phyloP scores from a whole-genome alignment of 2,888 invertebrate genomes.

The Chrysomela aeneicollis region DNA sequence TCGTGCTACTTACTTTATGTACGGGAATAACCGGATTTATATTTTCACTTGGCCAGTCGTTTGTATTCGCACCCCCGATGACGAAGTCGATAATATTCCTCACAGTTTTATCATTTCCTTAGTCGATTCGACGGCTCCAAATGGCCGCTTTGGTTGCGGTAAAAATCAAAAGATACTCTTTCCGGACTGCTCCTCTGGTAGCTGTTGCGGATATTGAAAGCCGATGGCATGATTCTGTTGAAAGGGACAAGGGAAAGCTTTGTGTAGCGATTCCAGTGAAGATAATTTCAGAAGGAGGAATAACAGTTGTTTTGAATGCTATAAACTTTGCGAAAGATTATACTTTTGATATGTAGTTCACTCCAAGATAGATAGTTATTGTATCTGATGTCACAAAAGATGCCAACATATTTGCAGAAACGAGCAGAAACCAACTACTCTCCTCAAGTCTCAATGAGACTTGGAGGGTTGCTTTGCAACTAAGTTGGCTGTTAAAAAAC shows the following conservation, averaged over 20 bases:
- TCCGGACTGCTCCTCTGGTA: neutral
- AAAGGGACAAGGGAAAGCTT: neutral
- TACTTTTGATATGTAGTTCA: too few relatives aligned
- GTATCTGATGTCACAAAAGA: too few relatives aligned
- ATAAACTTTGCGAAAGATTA: too few relatives aligned
- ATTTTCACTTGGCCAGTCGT: constrained; percentile 7
- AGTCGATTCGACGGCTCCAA: neutral
- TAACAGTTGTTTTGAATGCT: too few relatives aligned
- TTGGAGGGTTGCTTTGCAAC: too few relatives aligned
- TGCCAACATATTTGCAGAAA: too few relatives aligned
- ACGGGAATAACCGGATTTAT: constrained; percentile 14
- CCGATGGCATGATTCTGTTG: neutral
- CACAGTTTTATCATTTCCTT: neutral
- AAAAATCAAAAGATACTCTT: neutral
- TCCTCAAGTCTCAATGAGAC: too few relatives aligned
- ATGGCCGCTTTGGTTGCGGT: neutral
- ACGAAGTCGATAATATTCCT: constrained; percentile 1
- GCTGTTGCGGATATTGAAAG: neutral
- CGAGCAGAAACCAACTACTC: too few relatives aligned
- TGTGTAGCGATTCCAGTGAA: neutral
- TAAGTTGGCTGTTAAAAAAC: too few relatives aligned
- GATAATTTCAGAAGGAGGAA: too few relatives aligned
- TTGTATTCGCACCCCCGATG: constrained; percentile 3
- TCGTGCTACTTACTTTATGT: constrained; percentile 6
- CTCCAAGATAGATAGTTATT: too few relatives aligned